These are phyloP conservation scores for Dendrolimus punctatus DNA, from an alignment of 1,140 invertebrate species.

Conservation along the genomic window DNA sequence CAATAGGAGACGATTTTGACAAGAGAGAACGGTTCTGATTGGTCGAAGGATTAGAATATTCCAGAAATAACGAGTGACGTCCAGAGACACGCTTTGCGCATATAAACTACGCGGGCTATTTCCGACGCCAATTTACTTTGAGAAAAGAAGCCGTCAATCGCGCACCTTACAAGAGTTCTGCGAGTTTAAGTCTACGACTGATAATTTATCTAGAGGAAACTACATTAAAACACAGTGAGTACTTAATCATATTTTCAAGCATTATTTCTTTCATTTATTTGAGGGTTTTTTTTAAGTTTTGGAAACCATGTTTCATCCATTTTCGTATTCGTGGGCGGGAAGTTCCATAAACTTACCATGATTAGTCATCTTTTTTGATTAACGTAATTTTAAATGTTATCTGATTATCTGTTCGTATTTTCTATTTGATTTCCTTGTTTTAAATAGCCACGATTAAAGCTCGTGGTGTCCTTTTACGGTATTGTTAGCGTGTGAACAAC, in stretches of 20 bases:
- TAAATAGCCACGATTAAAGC: too few species aligned
- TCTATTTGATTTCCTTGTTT: too few species aligned
- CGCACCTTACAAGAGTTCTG: conserved; percentile 59
- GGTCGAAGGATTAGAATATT: conserved; percentile 47
- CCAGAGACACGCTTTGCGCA: conserved; percentile 26
- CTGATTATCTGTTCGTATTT: too few species aligned
- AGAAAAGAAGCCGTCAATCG: conserved; percentile 61
- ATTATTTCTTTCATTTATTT: conserved; percentile 1
- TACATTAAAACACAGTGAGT: conserved; percentile 49
- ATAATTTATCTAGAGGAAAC: conserved; percentile 22
- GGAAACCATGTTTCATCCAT: too few species aligned
- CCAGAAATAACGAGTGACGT: conserved; percentile 59
- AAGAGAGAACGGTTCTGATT: conserved; percentile 25
- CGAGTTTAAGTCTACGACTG: conserved; percentile 45
- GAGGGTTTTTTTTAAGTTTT: too few species aligned
- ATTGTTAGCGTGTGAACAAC: not conserved
- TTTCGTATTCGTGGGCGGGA: conserved; percentile 2
- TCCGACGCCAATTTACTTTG: conserved; percentile 51
- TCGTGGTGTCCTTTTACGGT: too few species aligned
- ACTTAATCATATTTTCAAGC: conserved; percentile 13
- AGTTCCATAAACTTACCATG: conserved; percentile 1
- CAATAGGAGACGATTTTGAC: conserved; percentile 29
- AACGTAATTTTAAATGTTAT: too few species aligned
- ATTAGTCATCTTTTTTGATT: not conserved
- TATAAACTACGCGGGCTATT: conserved; percentile 34